Base-by-base conservation (phyloP, 2,888 invertebrate species). In the Caenorhabditis japonica region DNA sequence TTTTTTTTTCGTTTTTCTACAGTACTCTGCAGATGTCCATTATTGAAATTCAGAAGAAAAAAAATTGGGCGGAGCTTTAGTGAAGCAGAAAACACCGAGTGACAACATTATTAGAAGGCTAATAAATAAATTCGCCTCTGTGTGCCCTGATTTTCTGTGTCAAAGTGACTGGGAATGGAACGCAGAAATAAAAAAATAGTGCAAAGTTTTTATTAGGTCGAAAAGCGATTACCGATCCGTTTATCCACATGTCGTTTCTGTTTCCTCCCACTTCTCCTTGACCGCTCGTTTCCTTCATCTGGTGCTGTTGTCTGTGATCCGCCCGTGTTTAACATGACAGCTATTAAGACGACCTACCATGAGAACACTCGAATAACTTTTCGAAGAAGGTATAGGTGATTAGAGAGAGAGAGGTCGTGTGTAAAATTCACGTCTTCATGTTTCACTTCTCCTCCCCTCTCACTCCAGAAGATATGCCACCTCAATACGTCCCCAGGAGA, bases 171-270 rank as follows among this genome's bases (percentile, higher is more conserved):
- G 46, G 27, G 36, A 52, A 51, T 25, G 39, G 30, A 21, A 19
- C 49, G 53, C 13, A 17, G 10, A 10, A 30, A 17, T 15, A 19
- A 17, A 33, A 27, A 39, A n/a, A n/a, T n/a, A n/a, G 39, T 39
- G 60, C 59, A 27, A 17, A 43, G 21, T 38, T 62, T 62, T 62
- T 62, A 62, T 62, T 62, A 47, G 49, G 64, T 46, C 49, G 55
- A 33, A 43, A 49, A 38, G 64, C 46, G 55, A 55, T 55, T 56
- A 56, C 47, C 62, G 30, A 38, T 61, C 43, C 61, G n/a, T 46
- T 41, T 33, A 41, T 60, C 51, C 60, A 41, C 46, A 59, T 47
- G 38, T 59, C n/a, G n/a, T n/a, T n/a, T n/a, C n/a, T n/a, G n/a
- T n/a, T n/a, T n/a, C n/a, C 12, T 15, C 41, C 55, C 30, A 5